Conservation (phyloP, 2,888 invertebrate genomes). For the Laothoe populi region DNA sequence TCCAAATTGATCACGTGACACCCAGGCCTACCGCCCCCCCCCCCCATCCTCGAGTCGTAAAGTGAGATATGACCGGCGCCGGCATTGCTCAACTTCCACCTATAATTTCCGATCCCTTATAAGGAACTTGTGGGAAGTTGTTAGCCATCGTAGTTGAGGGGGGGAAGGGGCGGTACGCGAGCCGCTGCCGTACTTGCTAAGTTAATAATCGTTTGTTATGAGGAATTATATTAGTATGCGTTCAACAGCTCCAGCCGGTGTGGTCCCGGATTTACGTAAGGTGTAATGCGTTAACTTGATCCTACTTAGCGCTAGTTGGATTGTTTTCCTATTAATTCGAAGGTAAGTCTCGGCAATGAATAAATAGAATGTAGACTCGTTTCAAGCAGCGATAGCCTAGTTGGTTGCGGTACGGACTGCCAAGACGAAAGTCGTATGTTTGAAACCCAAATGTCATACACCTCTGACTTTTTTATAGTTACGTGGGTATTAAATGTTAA, state of each 20-base stretch:
- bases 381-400: no score
- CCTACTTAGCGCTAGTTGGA: neutral
- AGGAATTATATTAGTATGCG: conserved; percentile 27
- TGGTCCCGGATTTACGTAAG: neutral
- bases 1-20: conserved; percentile 65
- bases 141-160: neutral
- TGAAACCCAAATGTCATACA: no score
- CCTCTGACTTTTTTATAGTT: no score
- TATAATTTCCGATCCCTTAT: conserved; percentile 56
- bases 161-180: neutral
- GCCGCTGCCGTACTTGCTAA: conserved; percentile 3
- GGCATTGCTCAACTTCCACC: conserved; percentile 61
- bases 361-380: no score
- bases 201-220: conserved; percentile 27
- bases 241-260: conserved; percentile 14
- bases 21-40: conserved; percentile 29
- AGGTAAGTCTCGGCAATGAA: no score
- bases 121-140: conserved; percentile 26
- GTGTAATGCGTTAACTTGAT: neutral
- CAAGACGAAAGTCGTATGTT: no score
- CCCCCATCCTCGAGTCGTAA: conserved; percentile 41
- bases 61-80: conserved; percentile 50
- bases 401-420: no score
- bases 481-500: no score
- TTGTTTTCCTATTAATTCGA: no score